phyloP scores from a whole-genome alignment of 37 sponge, comb jelly and placozoan species.

The Chondrosia reniformis region DNA sequence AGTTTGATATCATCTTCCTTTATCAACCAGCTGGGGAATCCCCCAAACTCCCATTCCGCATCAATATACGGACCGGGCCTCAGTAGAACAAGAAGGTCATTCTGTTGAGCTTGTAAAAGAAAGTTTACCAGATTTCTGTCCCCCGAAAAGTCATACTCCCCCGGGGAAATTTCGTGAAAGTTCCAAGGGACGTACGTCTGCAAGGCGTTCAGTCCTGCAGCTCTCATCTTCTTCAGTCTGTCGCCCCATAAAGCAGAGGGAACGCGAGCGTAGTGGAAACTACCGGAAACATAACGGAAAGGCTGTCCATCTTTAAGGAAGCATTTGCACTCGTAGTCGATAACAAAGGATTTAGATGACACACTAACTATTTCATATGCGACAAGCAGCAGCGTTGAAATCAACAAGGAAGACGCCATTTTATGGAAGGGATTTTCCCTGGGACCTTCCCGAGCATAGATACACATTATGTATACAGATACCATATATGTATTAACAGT shows the following conservation, averaged over 20 bases:
- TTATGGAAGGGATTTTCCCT: too few relatives aligned
- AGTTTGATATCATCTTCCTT: slow-evolving; percentile 36
- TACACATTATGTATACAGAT: too few relatives aligned
- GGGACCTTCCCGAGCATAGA: too few relatives aligned
- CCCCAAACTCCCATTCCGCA: slow-evolving; percentile 98
- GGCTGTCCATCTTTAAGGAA: slow-evolving; percentile 91
- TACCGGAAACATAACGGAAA: slow-evolving; percentile 92
- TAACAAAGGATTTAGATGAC: slow-evolving; percentile 39
- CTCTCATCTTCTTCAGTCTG: slow-evolving; percentile 65
- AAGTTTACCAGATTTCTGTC: slow-evolving; percentile 68
- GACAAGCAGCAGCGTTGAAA: too few relatives aligned
- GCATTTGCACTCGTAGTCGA: slow-evolving; percentile 79
- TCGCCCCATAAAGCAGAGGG: slow-evolving; percentile 80
- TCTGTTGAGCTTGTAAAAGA: slow-evolving; percentile 71
- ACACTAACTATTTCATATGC: background rate
- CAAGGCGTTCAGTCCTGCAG: slow-evolving; percentile 84
- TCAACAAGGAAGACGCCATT: too few relatives aligned
- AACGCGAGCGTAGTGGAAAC: slow-evolving; percentile 90
- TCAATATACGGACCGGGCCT: slow-evolving; percentile 94
- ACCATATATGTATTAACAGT: too few relatives aligned
- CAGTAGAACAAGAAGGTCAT: slow-evolving; percentile 81
- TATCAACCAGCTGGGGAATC: slow-evolving; percentile 88
- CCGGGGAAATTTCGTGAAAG: slow-evolving; percentile 77
- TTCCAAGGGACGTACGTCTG: slow-evolving; percentile 99
- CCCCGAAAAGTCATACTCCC: slow-evolving; percentile 68